Base-by-base conservation (phyloP, 2,113 vertebrate species). In the Romanogobio albipinnatus region DNA sequence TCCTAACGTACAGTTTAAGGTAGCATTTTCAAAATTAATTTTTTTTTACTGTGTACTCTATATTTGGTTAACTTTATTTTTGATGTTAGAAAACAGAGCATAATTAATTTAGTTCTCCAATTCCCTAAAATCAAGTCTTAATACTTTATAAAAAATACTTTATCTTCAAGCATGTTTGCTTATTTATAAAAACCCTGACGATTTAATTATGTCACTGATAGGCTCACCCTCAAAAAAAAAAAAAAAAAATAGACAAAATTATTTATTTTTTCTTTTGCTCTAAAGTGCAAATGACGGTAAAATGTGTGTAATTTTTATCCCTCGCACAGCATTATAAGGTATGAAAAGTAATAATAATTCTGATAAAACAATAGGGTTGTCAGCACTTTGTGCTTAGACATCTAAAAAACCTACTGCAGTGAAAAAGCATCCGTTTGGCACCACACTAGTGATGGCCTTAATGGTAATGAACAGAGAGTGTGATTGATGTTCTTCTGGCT, bases 401-500 rank as follows among this genome's bases (percentile, higher is more conserved):
- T 71, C 68, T 43, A 76, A 53, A 76, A 53, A 53, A 2, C 19
- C 39, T 47, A 8, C 77, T 80, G 36, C 77, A 11, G 59, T 9
- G n/a, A 62, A 62, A 17, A 79, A 22, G 26, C 36, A 24, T 51
- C 47, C 51, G 22, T 29, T 79, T 79, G 58, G 77, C 58, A 49
- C 43, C 24, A 29, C 7, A 64, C 19, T 45, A 61, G 53, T 43
- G 56, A 78, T 80, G 77, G 77, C 4, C 10, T 49, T 64, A 64
- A 80, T 62, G 77, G 39, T 47, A 80, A 80, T 47, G 43, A 64
- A 24, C 13, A 29, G n/a, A 62, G 39, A 64, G 26, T 4, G 14
- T 80, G 77, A 80, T 49, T 80, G 77, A 80, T 80, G 77, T 78
- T 78, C 56, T 3, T 24, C 22, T 78, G 76, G 36, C 56, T 78